Evolutionary conservation across 2,797 vertebrate genomes (phyloP).

Genomic region (Lophius americanus): DNA sequence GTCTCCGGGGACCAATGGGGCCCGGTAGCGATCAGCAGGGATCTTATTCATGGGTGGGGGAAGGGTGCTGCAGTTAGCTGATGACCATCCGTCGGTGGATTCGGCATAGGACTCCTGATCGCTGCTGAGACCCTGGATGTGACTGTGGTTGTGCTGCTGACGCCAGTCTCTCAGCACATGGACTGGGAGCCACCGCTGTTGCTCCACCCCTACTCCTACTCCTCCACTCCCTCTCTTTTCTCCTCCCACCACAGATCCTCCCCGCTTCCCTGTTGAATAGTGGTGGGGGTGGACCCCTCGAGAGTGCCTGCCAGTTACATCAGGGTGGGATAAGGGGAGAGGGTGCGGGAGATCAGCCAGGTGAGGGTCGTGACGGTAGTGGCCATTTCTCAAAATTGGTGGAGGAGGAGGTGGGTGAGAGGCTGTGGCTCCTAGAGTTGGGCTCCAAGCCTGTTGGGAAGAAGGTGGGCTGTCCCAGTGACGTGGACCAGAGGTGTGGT

Average conservation of each 20-base stretch:
- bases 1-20: conserved; percentile 83
- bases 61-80: conserved; percentile 95
- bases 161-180: conserved; percentile 94
- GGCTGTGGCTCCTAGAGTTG: conserved; percentile 59
- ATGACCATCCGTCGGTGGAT: conserved; percentile 98
- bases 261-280: conserved; percentile 83
- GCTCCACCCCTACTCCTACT: conserved; percentile 66
- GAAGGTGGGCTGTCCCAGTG: conserved; percentile 86
- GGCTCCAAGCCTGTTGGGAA: conserved; percentile 75
- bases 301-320: conserved; percentile 72
- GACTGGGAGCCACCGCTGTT: conserved; percentile 92
- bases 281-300: conserved; percentile 74
- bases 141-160: conserved; percentile 77
- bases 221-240: conserved; percentile 73
- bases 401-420: conserved; percentile 63
- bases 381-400: conserved; percentile 84
- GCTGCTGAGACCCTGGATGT: conserved; percentile 84
- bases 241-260: conserved; percentile 71
- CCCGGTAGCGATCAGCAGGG: conserved; percentile 94
- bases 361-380: conserved; percentile 86
- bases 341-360: conserved; percentile 82
- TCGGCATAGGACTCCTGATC: conserved; percentile 98
- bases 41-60: conserved; percentile 99
- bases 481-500: conserved; percentile 79
- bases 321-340: conserved; percentile 80